phyloP scores from a whole-genome alignment of 2,888 invertebrate species.

The Flexamia atlantica region DNA sequence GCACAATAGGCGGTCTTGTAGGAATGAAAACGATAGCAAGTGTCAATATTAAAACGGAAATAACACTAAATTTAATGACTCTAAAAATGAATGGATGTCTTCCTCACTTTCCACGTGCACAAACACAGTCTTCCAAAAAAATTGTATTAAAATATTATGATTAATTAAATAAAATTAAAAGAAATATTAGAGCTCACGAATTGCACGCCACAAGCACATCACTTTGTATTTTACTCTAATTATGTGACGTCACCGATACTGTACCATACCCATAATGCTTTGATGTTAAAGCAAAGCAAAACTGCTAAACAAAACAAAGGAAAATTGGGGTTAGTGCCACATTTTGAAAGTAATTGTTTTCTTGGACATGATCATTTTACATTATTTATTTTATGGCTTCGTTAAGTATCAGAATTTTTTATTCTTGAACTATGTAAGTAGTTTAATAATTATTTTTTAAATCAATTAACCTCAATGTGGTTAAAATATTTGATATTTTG shows the following conservation, averaged over 20 bases:
- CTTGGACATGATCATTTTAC: too few relatives aligned
- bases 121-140: not conserved
- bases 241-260: conserved; percentile 80
- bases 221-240: conserved; percentile 84
- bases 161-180: conserved; percentile 63
- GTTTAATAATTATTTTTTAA: too few relatives aligned
- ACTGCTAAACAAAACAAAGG: conserved; percentile 31
- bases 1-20: conserved; percentile 65
- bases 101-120: not conserved
- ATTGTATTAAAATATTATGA: not conserved
- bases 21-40: conserved; percentile 65
- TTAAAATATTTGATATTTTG: too few relatives aligned
- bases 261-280: conserved; percentile 71
- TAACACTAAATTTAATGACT: conserved; percentile 42
- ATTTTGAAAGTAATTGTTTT: not conserved
- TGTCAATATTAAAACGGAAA: conserved; percentile 64
- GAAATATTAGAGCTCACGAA: conserved; percentile 72
- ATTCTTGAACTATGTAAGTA: too few relatives aligned
- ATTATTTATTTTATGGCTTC: too few relatives aligned
- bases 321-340: not conserved
- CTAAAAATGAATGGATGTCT: conserved; percentile 31
- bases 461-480: too few relatives aligned
- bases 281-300: conserved; percentile 64
- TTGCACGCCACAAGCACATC: conserved; percentile 81
- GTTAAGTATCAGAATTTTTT: too few relatives aligned